Conservation (phyloP, 2,113 vertebrate species). For the Malurus elegans region DNA sequence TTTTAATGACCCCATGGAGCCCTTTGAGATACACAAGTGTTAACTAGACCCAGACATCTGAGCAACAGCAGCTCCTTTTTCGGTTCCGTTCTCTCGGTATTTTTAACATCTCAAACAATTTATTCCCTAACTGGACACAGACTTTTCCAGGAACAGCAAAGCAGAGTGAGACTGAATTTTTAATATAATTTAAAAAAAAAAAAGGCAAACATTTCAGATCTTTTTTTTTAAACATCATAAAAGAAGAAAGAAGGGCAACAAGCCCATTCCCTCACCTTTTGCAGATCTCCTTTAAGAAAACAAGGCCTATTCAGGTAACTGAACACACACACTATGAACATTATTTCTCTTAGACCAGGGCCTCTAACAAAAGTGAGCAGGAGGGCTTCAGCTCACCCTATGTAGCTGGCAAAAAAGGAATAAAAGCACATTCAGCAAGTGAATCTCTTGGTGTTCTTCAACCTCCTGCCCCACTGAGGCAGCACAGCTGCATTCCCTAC, state of each 20-base stretch:
- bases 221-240: background rate
- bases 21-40: background rate
- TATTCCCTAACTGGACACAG: background rate
- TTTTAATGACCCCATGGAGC: background rate
- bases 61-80: background rate
- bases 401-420: background rate
- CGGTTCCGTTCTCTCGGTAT: background rate
- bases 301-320: background rate
- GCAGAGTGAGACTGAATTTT: background rate
- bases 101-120: background rate
- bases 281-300: background rate
- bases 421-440: background rate
- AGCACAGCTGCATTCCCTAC: background rate
- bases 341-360: background rate
- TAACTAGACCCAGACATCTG: background rate
- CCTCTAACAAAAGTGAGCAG: background rate
- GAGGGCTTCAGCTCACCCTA: background rate
- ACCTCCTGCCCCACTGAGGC: background rate
- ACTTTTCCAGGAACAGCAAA: background rate
- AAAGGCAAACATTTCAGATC: background rate
- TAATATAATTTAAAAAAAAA: background rate
- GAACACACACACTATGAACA: background rate
- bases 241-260: constrained; percentile 3
- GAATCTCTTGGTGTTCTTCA: background rate
- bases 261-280: constrained; percentile 6